A percentile compares a stretch with the other conserved stretches of the same genome.
These are phyloP conservation scores for Eumacrocentrus americanus DNA, from an alignment of 2,888 invertebrate species.

Conservation along the genomic window DNA sequence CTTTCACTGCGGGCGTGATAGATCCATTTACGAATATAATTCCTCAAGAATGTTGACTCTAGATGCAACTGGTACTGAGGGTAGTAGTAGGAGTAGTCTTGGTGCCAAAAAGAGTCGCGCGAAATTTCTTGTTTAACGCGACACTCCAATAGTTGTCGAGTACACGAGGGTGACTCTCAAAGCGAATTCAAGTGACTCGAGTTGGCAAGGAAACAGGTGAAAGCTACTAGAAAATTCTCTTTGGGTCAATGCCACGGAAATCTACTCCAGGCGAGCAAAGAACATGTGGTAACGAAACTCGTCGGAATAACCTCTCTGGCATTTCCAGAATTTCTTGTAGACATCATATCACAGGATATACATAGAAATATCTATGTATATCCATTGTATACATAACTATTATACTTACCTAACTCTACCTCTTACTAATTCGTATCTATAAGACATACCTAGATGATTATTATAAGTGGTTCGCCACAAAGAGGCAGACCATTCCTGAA, in stretches of 20 bases:
- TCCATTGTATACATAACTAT: no score
- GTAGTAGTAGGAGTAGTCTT: no score
- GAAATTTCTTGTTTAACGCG: not conserved
- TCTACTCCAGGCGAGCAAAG: not conserved
- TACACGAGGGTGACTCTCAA: slow-evolving; percentile 50
- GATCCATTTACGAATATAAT: no score
- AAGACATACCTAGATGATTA: not conserved
- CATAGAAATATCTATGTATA: no score
- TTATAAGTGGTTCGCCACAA: not conserved
- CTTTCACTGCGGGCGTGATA: no score
- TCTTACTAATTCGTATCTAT: no score
- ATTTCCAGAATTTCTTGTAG: no score
- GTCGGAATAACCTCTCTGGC: no score
- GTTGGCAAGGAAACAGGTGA: slow-evolving; percentile 46
- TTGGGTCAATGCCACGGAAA: slow-evolving; percentile 53
- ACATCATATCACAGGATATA: no score
- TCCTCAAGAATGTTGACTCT: no score
- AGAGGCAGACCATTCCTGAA: not conserved
- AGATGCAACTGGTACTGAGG: not conserved
- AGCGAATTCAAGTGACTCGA: slow-evolving; percentile 53
- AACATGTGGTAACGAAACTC: slow-evolving; percentile 3
- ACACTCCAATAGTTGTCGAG: slow-evolving; percentile 18
- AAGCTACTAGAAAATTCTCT: slow-evolving; percentile 58
- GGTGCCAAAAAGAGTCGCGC: not conserved
- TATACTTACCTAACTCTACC: no score